Evolutionary conservation across 2,888 invertebrate genomes (phyloP).

Genomic region (Dicyrtomina minuta): DNA sequence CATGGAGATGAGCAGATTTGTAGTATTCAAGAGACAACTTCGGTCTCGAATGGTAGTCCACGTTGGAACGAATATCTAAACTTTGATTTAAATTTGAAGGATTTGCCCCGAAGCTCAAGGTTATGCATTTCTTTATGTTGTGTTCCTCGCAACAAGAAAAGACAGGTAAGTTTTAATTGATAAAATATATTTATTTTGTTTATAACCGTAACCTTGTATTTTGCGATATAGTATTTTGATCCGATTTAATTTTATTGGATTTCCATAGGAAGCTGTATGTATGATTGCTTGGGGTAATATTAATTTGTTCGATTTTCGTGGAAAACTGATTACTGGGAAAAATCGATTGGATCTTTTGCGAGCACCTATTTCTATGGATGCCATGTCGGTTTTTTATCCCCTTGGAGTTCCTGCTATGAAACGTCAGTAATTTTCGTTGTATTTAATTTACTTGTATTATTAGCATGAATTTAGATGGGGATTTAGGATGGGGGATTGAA

Average conservation of each 20-base stretch:
- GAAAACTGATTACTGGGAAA: constrained; percentile 59
- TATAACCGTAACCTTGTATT: too few relatives aligned
- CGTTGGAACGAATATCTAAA: constrained; percentile 62
- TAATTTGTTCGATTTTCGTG: constrained; percentile 62
- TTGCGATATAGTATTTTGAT: too few relatives aligned
- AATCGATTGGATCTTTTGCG: constrained; percentile 60
- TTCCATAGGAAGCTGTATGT: constrained; percentile 57
- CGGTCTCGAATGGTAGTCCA: constrained; percentile 58
- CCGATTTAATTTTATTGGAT: constrained; percentile 19
- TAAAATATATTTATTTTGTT: too few relatives aligned
- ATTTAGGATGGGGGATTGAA: too few relatives aligned
- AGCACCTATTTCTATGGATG: constrained; percentile 56
- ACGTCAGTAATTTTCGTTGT: too few relatives aligned
- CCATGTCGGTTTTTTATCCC: constrained; percentile 53
- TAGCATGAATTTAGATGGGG: too few relatives aligned
- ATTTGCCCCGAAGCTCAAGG: constrained; percentile 62
- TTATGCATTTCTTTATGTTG: constrained; percentile 62
- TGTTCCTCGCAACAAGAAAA: constrained; percentile 58
- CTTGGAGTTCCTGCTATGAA: constrained; percentile 53
- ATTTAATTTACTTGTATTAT: too few relatives aligned
- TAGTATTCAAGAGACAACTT: constrained; percentile 57
- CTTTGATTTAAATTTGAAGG: constrained; percentile 60
- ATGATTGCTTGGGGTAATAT: constrained; percentile 63
- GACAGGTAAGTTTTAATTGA: constrained; percentile 56
- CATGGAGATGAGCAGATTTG: constrained; percentile 62